Conservation (phyloP, 2,888 invertebrate genomes). For the Agonum fuliginosum region DNA sequence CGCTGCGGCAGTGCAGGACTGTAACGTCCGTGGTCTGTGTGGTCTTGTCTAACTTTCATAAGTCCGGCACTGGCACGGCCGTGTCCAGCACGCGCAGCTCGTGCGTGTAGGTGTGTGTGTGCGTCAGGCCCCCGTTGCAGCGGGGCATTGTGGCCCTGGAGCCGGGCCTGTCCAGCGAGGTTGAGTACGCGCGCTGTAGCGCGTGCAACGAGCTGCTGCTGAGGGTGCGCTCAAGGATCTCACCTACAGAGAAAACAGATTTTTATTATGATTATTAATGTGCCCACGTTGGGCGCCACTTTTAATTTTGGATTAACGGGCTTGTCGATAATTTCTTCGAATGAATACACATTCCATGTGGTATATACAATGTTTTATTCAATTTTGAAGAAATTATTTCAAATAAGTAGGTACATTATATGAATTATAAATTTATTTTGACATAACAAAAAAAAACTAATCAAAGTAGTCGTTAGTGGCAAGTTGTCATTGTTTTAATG, state of each 20-base stretch:
- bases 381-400: too few species aligned
- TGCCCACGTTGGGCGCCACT: too few species aligned
- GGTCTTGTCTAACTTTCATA: slow-evolving; percentile 73
- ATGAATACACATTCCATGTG: too few species aligned
- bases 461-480: too few species aligned
- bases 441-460: too few species aligned
- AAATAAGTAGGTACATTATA: too few species aligned
- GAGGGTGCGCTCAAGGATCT: slow-evolving; percentile 85
- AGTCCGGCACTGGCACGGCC: slow-evolving; percentile 70
- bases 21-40: slow-evolving; percentile 70
- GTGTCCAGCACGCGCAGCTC: slow-evolving; percentile 70
- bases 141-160: slow-evolving; percentile 67
- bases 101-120: slow-evolving; percentile 59
- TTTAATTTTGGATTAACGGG: too few species aligned
- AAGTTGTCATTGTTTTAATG: too few species aligned
- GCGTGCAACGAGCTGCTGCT: slow-evolving; percentile 85
- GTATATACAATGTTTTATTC: too few species aligned
- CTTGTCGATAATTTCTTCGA: too few species aligned
- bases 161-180: slow-evolving; percentile 57
- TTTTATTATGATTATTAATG: too few species aligned
- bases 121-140: slow-evolving; percentile 68
- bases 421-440: too few species aligned
- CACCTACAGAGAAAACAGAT: slow-evolving; percentile 70
- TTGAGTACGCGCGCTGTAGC: slow-evolving; percentile 67
- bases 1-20: not conserved